These are phyloP conservation scores for Trichogramma dendrolimi DNA, from an alignment of 2,888 invertebrate genomes.

Conservation along the genomic window DNA sequence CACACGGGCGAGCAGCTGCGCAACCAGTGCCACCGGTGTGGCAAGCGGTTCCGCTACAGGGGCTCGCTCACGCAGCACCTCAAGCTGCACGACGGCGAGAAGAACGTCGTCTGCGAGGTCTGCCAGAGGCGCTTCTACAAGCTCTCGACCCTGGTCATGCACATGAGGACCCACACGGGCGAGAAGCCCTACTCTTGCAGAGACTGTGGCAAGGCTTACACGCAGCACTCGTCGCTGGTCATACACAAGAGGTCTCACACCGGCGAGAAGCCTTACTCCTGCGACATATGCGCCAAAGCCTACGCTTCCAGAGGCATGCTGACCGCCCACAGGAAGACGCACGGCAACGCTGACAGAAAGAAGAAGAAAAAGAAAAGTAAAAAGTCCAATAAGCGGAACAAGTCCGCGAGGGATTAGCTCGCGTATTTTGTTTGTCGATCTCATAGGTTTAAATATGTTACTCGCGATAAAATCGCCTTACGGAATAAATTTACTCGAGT, in stretches of 20 bases:
- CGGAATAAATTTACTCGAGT: too few relatives aligned
- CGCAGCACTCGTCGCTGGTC: slow-evolving; percentile 49
- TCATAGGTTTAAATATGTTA: too few relatives aligned
- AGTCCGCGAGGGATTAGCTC: too few relatives aligned
- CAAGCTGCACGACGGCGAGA: slow-evolving; percentile 50
- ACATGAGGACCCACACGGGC: slow-evolving; percentile 52
- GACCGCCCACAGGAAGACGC: slow-evolving; percentile 45
- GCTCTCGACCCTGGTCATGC: slow-evolving; percentile 49
- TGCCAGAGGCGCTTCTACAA: slow-evolving; percentile 53
- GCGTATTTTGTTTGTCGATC: too few relatives aligned
- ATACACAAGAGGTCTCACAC: slow-evolving; percentile 53
- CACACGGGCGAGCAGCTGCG: slow-evolving; percentile 37
- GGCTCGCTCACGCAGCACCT: slow-evolving; percentile 51
- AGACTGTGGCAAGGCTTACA: slow-evolving; percentile 50
- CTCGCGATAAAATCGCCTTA: too few relatives aligned
- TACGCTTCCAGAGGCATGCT: slow-evolving; percentile 50
- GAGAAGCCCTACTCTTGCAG: slow-evolving; percentile 53
- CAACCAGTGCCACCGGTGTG: slow-evolving; percentile 47
- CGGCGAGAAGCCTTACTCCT: slow-evolving; percentile 51
- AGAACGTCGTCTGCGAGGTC: slow-evolving; percentile 47
- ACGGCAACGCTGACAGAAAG: slow-evolving; percentile 13
- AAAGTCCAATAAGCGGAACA: too few relatives aligned
- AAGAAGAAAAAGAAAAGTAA: too few relatives aligned
- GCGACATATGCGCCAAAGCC: slow-evolving; percentile 46
- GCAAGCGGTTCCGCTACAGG: slow-evolving; percentile 49